phyloP scores from a whole-genome alignment of 2,113 vertebrate species.

The Antechinus stuartii region DNA sequence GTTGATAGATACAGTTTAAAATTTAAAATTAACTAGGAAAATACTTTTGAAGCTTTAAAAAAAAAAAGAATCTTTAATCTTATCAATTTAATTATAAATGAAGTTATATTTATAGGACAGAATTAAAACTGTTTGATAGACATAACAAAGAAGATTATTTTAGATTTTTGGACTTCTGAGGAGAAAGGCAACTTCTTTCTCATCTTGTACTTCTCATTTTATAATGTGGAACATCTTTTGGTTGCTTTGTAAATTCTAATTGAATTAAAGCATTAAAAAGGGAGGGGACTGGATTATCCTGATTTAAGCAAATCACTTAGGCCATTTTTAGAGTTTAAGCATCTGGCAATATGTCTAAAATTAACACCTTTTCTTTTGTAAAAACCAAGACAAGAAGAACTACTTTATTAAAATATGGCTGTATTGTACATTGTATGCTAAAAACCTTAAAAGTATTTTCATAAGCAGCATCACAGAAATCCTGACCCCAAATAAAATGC shows the following conservation, averaged over 20 bases:
- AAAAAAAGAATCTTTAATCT: not conserved
- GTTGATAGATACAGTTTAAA: not conserved
- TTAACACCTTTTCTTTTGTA: not conserved
- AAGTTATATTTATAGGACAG: not conserved
- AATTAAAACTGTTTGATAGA: not conserved
- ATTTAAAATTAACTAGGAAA: not conserved
- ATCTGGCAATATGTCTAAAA: slow-evolving; percentile 27
- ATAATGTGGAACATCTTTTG: not conserved
- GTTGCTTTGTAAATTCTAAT: not conserved
- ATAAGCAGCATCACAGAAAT: not conserved
- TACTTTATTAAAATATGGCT: not conserved
- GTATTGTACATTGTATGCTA: slow-evolving; percentile 16
- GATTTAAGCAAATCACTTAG: not conserved
- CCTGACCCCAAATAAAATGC: slow-evolving; percentile 45
- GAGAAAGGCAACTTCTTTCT: not conserved
- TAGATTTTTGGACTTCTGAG: too few relatives aligned
- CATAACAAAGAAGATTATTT: not conserved
- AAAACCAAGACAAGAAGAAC: not conserved
- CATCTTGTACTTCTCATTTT: not conserved
- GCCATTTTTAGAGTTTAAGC: not conserved
- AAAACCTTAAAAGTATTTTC: slow-evolving; percentile 30
- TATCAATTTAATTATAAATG: not conserved
- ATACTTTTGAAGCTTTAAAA: not conserved
- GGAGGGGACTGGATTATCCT: not conserved
- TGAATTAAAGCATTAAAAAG: not conserved